Base-by-base conservation (phyloP, 2,888 invertebrate genomes). In the Lydus trimaculatus region DNA sequence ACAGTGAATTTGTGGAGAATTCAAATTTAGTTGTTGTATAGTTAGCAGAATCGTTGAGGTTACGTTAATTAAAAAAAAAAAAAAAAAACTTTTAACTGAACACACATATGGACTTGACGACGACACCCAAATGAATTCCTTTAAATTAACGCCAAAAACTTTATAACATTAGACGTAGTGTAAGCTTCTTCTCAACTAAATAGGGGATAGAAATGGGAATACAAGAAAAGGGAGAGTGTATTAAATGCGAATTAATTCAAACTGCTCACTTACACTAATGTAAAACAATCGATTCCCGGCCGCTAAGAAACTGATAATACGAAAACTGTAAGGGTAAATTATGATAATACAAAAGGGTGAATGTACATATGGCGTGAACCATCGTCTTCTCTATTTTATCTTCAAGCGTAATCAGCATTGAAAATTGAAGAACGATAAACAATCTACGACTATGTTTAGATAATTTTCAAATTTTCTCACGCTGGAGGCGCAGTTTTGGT, bases 161-260 rank as follows among this genome's bases (percentile, higher is more conserved):
- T 66, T 70, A 66, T 64, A 64, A 13, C 56, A 25, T 56, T 56
- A 11, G 25, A n/a, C 17, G n/a, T 4, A 43, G n/a, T 7, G n/a
- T n/a, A 17, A 43, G n/a, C 11, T n/a, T n/a, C 3, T 7, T 43
- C 5, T 13, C 11, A 13, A 36, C 28, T 43, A 4, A 17, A 43
- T 43, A 8, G 43, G 43, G 3, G 7, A 7, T 43, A 17, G 1
- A 13, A n/a, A 7, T n/a, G 15, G n/a, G n/a, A n/a, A n/a, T n/a
- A n/a, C n/a, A 25, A 11, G 7, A 9, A 48, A 8, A 20, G 8
- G 20, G 5, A 25, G 25, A 25, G 66, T 61, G 66, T 64, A 66
- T 66, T 66, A 64, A 64, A 70, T 64, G 64, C 36, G 70, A 66
- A 70, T 70, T 70, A 66, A 66, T 70, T 66, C 61, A 64, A 70